Evolutionary conservation across 2,113 vertebrate species (phyloP), one percentile per base, ranked within the genome.

Genomic region (Muscicapa adusta): DNA sequence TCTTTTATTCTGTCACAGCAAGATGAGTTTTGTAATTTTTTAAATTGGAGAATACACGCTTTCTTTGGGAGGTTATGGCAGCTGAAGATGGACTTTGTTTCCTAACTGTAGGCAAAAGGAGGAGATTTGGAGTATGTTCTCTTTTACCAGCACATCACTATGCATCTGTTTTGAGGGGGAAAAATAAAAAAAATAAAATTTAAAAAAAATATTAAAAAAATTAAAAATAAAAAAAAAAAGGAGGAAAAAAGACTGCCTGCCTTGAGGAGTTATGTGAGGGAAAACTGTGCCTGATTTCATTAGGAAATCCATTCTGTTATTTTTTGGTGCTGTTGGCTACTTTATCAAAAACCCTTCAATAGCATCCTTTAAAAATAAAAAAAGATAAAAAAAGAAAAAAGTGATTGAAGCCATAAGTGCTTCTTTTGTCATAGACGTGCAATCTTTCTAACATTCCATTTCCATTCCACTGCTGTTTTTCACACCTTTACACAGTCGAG

Each of bases 401-500:
- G 93, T 96, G 98, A 98, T 98, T 83, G 98, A 98, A 98, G 98
- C 98, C 97, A 85, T 92, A 97, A 97, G 97, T 97, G 98, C 98
- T 98, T 99, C 98, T 97, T 97, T 97, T 97, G 98, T 98, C 99
- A 98, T 98, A 98, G 98, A 99, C 96, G 99, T 99, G 99, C 99
- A 99, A 99, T 99, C 98, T 98, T 98, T 98, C 98, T 98, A 98
- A 99, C 99, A 99, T 99, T 99, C 99, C 99, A 98, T 99, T 98
- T 97, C 97, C 98, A 98, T 98, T 97, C 97, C 98, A 94, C 97
- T 94, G 98, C 97, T 97, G 94, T 97, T 96, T 96, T 94, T 92
- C 93, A 90, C 97, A 97, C 97, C 98, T 98, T 98, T 75, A 97
- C 97, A 97, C 97, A 97, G 94, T 98, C 96, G 87, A 98, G 98